Base-by-base conservation (phyloP, 2,888 invertebrate species). In the Cacoxenus indagator region DNA sequence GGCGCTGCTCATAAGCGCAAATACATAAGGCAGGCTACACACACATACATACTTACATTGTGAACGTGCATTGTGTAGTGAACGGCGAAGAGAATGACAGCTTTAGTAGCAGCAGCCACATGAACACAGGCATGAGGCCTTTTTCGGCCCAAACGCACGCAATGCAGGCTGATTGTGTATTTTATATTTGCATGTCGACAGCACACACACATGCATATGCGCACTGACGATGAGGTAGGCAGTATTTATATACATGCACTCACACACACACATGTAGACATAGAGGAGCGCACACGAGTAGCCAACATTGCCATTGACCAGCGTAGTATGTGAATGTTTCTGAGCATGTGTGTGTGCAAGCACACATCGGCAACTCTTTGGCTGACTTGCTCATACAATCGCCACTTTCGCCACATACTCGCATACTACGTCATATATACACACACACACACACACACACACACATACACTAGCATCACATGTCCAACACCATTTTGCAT, bases 261-360 rank as follows among this genome's bases (percentile, higher is more conserved):
- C 24, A 55, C 43, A 43, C 24, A 14, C 24, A 65, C 26, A n/a
- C 17, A 31, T 11, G 29, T 31, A 19, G 4, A 17, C 45, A 27
- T 26, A 73, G 69, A 55, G 75, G 76, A 75, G 76, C 71, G 70
- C 66, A 65, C 76, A n/a, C 45, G n/a, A 51, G 51, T 22, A 22
- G 51, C 22, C 51, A 22, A 22, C 37, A 19, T 37, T 19, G 31
- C 19, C 37, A 61, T 61, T 37, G 59, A 24, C 26, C 27, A 29
- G 19, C 22, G 55, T n/a, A n/a, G n/a, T n/a, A n/a, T n/a, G n/a
- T n/a, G n/a, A n/a, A n/a, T n/a, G n/a, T n/a, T n/a, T n/a, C n/a
- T n/a, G n/a, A n/a, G n/a, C n/a, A n/a, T n/a, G n/a, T n/a, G n/a
- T n/a, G n/a, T n/a, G n/a, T n/a, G n/a, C n/a, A n/a, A n/a, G n/a